phyloP scores from a whole-genome alignment of 2,888 invertebrate species.

The Drosophila rubida region DNA sequence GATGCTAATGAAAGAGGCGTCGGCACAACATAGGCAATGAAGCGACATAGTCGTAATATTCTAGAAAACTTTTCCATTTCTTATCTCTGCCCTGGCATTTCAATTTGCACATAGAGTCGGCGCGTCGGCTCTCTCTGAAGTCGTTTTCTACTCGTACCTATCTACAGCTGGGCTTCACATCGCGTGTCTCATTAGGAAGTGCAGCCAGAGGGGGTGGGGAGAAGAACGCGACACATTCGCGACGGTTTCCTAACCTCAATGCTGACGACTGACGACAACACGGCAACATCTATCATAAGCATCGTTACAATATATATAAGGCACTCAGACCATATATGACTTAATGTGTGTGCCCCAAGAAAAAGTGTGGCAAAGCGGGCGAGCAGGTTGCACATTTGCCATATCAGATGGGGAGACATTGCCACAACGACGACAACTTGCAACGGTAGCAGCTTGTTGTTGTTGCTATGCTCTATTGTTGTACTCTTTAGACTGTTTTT shows the following conservation, averaged over 20 bases:
- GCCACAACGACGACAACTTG: slow-evolving; percentile 17
- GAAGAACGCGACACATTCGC: slow-evolving; percentile 26
- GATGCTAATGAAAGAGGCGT: slow-evolving; percentile 55
- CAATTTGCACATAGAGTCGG: slow-evolving; percentile 66
- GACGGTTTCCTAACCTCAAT: slow-evolving; percentile 77
- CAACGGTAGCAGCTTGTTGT: slow-evolving; percentile 34
- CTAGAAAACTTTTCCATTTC: slow-evolving; percentile 34
- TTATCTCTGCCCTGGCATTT: slow-evolving; percentile 60
- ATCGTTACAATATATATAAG: slow-evolving; percentile 28
- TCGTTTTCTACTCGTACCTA: slow-evolving; percentile 34
- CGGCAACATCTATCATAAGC: slow-evolving; percentile 30
- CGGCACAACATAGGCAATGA: not conserved
- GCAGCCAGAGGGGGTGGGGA: slow-evolving; percentile 13
- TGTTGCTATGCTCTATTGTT: slow-evolving; percentile 16
- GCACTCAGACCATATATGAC: slow-evolving; percentile 52
- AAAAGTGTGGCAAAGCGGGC: slow-evolving; percentile 54
- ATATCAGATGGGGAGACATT: slow-evolving; percentile 44
- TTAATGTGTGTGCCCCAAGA: slow-evolving; percentile 30
- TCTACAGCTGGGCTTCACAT: slow-evolving; percentile 44
- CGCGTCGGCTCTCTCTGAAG: slow-evolving; percentile 70
- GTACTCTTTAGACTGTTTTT: not conserved
- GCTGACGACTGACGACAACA: slow-evolving; percentile 40
- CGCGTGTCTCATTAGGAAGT: slow-evolving; percentile 65
- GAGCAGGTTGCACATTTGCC: slow-evolving; percentile 66
- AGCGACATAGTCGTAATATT: not conserved